Percentiles rank a stretch among this genome's conserved stretches.
Evolutionary conservation across 2,797 vertebrate species (phyloP).

Genomic region (Thaleichthys pacificus): DNA sequence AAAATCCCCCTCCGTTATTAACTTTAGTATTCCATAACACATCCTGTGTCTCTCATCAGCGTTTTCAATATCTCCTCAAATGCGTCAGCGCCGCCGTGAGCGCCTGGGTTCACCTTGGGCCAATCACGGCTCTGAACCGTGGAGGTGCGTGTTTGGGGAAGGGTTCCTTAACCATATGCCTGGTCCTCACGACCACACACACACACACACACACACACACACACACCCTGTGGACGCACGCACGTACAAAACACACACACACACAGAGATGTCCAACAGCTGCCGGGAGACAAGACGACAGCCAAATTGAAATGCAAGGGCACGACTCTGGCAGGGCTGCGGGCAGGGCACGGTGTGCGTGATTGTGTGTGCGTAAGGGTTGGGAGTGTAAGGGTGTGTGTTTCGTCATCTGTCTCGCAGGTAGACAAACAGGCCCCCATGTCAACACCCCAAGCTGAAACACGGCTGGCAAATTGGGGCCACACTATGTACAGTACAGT

Average conservation of each 20-base stretch:
- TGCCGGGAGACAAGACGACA: constrained; percentile 57
- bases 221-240: too few relatives aligned
- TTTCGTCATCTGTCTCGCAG: constrained; percentile 1
- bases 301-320: constrained; percentile 67
- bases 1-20: constrained; percentile 79
- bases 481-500: constrained; percentile 35
- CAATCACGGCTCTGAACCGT: constrained; percentile 74
- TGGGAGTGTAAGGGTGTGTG: constrained; percentile 18
- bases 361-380: constrained; percentile 25
- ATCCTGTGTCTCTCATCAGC: constrained; percentile 78
- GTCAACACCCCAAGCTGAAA: constrained; percentile 56
- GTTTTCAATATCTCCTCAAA: constrained; percentile 80
- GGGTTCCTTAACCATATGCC: constrained; percentile 68
- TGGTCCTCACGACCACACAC: not conserved
- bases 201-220: constrained; percentile 9
- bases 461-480: constrained; percentile 41
- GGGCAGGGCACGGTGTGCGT: constrained; percentile 39
- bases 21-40: constrained; percentile 79
- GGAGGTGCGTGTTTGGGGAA: constrained; percentile 63
- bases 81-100: constrained; percentile 70
- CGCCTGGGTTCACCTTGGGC: constrained; percentile 69
- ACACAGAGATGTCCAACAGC: constrained; percentile 53
- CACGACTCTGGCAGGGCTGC: constrained; percentile 66
- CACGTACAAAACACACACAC: constrained; percentile 11
- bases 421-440: not conserved